Evolutionary conservation across 2,797 vertebrate species (phyloP).

Genomic region (Carduelis carduelis): DNA sequence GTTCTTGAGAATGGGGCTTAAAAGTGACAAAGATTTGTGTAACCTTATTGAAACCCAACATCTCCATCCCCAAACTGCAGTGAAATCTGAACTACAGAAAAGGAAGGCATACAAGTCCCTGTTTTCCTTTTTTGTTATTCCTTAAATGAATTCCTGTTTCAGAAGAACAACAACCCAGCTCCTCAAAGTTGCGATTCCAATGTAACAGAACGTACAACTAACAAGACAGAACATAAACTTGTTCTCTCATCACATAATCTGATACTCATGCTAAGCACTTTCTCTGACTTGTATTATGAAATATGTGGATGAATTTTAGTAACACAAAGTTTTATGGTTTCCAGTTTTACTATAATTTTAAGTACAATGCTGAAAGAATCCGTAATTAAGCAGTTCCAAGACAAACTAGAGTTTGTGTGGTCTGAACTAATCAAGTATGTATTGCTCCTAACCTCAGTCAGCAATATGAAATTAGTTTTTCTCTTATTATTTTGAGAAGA

Average conservation of each 20-base stretch:
- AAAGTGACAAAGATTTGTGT: neutral
- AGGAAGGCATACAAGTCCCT: neutral
- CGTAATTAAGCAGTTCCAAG: neutral
- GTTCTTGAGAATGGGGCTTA: neutral
- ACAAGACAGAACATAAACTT: neutral
- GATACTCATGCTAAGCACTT: neutral
- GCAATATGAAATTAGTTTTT: neutral
- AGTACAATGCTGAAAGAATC: neutral
- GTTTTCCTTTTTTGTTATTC: neutral
- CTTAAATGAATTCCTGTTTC: neutral
- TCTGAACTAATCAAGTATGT: neutral
- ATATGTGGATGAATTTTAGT: neutral
- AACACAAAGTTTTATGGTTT: neutral
- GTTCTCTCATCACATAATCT: neutral
- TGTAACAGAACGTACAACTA: neutral
- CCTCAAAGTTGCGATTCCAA: neutral
- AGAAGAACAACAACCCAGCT: neutral
- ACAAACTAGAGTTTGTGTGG: slow-evolving; percentile 21
- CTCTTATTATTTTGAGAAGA: slow-evolving; percentile 4
- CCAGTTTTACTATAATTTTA: neutral
- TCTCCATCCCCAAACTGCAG: neutral
- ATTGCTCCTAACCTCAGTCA: neutral
- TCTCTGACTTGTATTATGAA: neutral
- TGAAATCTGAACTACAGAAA: neutral
- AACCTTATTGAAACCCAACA: neutral